Evolutionary conservation across 2,113 vertebrate genomes (phyloP), one percentile per base, ranked within the genome.

Genomic region (Mirza zaza): DNA sequence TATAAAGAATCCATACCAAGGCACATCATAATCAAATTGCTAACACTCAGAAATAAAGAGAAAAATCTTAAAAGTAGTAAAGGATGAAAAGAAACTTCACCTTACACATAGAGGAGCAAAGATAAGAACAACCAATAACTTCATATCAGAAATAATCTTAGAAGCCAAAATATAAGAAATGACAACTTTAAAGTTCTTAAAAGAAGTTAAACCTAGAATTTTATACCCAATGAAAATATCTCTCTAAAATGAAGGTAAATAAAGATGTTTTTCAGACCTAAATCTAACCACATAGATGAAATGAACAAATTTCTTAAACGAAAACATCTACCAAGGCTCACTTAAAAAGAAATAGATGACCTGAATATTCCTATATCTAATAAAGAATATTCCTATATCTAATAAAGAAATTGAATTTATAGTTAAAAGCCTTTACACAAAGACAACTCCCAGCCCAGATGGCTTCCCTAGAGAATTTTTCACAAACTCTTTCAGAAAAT

Each of bases 181-280:
- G 23, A 48, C 42, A 61, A 70, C 21, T 95, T 90, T 70, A 59
- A 82, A 82, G 61, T 55, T 2, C 50, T 80, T 17, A 15, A 70
- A 83, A 92, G 20, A 90, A 29, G 67, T 57, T 63, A 83, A n/a
- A 23, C 11, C 13, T 52, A 59, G 45, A 85, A 75, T 79, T 93
- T 68, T 91, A 52, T 59, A 88, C n/a, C 32, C 23, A 55, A 15
- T 86, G 50, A 92, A 75, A 79, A 29, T 71, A 9, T 55, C 52
- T 90, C 87, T 96, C 20, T 67, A 42, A 87, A 65, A 80, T 63
- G 18, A 81, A 91, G n/a, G 15, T 75, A 75, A 85, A 73, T 79
- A 36, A 75, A 82, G 27, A 57, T 11, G n/a, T 20, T 39, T 75
- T 82, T 90, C 55, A 71, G 57, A 12, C 23, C 10, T 42, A 63